Conservation (phyloP, 1,140 invertebrate genomes). For the Teleopsis dalmanni region DNA sequence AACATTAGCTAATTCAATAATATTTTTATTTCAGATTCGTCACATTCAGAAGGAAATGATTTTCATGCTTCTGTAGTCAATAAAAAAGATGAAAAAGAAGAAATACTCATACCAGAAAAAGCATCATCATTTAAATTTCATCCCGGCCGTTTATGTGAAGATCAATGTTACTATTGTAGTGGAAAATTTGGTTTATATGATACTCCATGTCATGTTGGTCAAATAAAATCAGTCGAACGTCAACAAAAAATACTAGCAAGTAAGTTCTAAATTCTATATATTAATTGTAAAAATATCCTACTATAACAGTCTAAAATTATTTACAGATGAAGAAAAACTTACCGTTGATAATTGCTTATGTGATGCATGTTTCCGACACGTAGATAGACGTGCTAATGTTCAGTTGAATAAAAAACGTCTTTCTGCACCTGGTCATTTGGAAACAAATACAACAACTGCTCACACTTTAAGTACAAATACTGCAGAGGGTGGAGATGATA, state of each 20-base stretch:
- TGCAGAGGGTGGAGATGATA: background rate
- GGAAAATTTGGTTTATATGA: slow-evolving; percentile 77
- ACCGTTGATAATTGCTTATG: slow-evolving; percentile 74
- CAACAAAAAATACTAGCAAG: slow-evolving; percentile 67
- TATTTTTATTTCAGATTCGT: slow-evolving; percentile 25
- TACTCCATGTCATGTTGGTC: slow-evolving; percentile 76
- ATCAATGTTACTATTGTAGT: slow-evolving; percentile 76
- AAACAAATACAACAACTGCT: slow-evolving; percentile 35
- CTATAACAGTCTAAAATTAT: background rate
- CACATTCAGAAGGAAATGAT: slow-evolving; percentile 33
- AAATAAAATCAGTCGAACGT: slow-evolving; percentile 69
- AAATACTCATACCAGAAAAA: slow-evolving; percentile 75
- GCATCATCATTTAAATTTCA: slow-evolving; percentile 78
- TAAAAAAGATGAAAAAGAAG: slow-evolving; percentile 55
- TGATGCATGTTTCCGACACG: slow-evolving; percentile 75
- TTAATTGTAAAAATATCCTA: background rate
- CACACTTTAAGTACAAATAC: background rate
- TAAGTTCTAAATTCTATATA: slow-evolving; percentile 27
- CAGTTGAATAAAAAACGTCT: slow-evolving; percentile 50
- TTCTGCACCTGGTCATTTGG: slow-evolving; percentile 36
- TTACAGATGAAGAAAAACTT: slow-evolving; percentile 62
- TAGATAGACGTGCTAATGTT: slow-evolving; percentile 67
- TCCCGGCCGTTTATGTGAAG: slow-evolving; percentile 66
- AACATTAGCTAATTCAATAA: too few relatives aligned
- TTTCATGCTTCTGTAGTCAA: slow-evolving; percentile 42